phyloP scores from a whole-genome alignment of 37 sponge, comb jelly and placozoan genomes.

The Agelas oroides region DNA sequence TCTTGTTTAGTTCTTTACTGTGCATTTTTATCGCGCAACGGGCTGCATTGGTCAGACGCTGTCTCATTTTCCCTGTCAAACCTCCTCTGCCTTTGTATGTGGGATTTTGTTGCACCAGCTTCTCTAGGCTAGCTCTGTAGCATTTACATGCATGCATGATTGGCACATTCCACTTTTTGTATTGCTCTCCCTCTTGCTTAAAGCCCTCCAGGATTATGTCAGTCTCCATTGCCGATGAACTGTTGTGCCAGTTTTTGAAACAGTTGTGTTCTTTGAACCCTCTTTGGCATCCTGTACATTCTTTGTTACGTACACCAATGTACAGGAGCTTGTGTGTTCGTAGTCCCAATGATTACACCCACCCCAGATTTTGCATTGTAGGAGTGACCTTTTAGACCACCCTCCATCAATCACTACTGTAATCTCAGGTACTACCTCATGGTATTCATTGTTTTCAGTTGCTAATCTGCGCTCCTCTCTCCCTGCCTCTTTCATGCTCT shows the following conservation, averaged over 20 bases:
- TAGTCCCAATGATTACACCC: slow-evolving; percentile 48
- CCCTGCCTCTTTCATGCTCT: slow-evolving; percentile 21
- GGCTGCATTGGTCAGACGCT: slow-evolving; percentile 27
- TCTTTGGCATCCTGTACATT: slow-evolving; percentile 38
- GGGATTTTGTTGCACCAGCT: slow-evolving; percentile 33
- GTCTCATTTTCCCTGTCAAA: slow-evolving; percentile 40
- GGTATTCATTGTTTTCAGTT: slow-evolving; percentile 1
- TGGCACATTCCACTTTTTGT: slow-evolving; percentile 58
- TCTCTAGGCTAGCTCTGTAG: slow-evolving; percentile 39
- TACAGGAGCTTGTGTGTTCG: slow-evolving; percentile 44
- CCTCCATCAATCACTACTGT: slow-evolving; percentile 62
- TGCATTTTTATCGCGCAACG: slow-evolving; percentile 54
- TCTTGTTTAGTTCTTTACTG: slow-evolving; percentile 16
- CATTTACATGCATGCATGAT: slow-evolving; percentile 60
- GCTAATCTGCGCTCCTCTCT: slow-evolving; percentile 10
- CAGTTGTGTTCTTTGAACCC: slow-evolving; percentile 10
- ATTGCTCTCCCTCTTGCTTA: slow-evolving; percentile 18
- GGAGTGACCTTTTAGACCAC: slow-evolving; percentile 46
- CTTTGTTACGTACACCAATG: slow-evolving; percentile 56
- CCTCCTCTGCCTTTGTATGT: slow-evolving; percentile 42
- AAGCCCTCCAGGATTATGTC: slow-evolving; percentile 57
- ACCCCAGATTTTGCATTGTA: slow-evolving; percentile 61
- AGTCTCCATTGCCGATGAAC: slow-evolving; percentile 44
- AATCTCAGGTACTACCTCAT: slow-evolving; percentile 44
- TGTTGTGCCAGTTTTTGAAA: slow-evolving; percentile 34